A percentile compares a stretch with the other conserved stretches of the same genome.
phyloP scores from a whole-genome alignment of 2,888 invertebrate species.

The Dione vanillae region DNA sequence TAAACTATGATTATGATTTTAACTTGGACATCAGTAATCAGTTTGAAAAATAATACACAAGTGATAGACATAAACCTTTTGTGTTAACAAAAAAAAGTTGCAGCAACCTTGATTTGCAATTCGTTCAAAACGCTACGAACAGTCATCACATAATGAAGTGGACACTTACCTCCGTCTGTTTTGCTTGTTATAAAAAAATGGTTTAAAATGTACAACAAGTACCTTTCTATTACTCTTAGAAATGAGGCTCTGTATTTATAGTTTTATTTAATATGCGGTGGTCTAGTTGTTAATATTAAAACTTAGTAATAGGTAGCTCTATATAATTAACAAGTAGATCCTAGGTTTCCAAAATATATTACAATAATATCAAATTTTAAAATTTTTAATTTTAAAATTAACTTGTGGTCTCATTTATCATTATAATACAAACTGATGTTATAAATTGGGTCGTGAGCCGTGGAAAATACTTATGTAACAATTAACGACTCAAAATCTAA shows the following conservation, averaged over 20 bases:
- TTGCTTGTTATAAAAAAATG: constrained; percentile 22
- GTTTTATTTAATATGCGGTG: constrained; percentile 7
- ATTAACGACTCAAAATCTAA: no score
- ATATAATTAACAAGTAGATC: no score
- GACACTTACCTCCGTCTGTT: constrained; percentile 22
- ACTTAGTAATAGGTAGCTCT: no score
- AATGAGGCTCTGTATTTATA: constrained; percentile 13
- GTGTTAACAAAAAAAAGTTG: background rate
- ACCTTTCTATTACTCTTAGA: constrained; percentile 9
- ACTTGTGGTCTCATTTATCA: no score
- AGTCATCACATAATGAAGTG: constrained; percentile 23
- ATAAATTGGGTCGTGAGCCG: no score
- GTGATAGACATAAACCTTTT: background rate
- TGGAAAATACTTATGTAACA: no score
- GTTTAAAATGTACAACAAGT: constrained; percentile 15
- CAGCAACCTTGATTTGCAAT: constrained; percentile 24
- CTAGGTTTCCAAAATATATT: no score
- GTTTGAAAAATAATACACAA: background rate
- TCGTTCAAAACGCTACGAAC: constrained; percentile 12
- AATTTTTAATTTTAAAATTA: no score
- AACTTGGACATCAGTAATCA: no score
- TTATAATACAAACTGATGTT: no score
- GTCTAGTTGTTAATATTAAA: background rate
- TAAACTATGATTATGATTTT: background rate
- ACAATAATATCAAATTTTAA: no score